These are phyloP conservation scores for Aythya baeri DNA, from an alignment of 2,113 vertebrate genomes.

Conservation along the genomic window DNA sequence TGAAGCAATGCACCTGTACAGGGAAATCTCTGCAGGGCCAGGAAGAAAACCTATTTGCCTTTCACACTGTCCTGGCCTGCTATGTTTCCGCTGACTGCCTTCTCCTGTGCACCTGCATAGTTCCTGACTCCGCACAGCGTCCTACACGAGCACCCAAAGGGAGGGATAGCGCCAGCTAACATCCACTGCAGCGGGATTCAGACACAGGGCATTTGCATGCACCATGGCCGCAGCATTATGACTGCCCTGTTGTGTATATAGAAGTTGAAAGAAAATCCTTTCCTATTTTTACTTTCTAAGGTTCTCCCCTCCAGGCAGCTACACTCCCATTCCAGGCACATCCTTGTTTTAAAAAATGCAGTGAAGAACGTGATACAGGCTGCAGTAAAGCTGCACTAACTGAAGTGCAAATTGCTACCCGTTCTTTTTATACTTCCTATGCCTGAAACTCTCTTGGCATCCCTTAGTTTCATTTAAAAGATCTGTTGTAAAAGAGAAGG, in stretches of 20 bases:
- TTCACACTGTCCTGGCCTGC: not conserved
- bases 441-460: not conserved
- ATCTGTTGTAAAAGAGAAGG: not conserved
- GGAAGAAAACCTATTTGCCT: not conserved
- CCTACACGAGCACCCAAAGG: not conserved
- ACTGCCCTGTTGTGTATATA: not conserved
- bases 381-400: not conserved
- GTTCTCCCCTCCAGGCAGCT: conserved; percentile 19
- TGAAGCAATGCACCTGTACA: not conserved
- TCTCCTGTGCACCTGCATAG: conserved; percentile 8
- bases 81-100: not conserved
- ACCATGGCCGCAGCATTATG: conserved; percentile 18
- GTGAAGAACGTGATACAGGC: not conserved
- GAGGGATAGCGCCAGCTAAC: not conserved
- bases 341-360: not conserved
- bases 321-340: not conserved
- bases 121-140: conserved; percentile 15
- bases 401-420: not conserved
- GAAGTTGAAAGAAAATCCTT: conserved; percentile 23
- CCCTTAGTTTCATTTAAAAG: conserved; percentile 6
- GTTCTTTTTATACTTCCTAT: not conserved
- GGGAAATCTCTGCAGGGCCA: not conserved
- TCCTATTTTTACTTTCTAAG: not conserved
- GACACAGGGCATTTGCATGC: conserved; percentile 4
- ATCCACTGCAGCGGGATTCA: conserved; percentile 30